Base-by-base conservation (phyloP, 2,888 invertebrate genomes). In the Volucella zonaria region DNA sequence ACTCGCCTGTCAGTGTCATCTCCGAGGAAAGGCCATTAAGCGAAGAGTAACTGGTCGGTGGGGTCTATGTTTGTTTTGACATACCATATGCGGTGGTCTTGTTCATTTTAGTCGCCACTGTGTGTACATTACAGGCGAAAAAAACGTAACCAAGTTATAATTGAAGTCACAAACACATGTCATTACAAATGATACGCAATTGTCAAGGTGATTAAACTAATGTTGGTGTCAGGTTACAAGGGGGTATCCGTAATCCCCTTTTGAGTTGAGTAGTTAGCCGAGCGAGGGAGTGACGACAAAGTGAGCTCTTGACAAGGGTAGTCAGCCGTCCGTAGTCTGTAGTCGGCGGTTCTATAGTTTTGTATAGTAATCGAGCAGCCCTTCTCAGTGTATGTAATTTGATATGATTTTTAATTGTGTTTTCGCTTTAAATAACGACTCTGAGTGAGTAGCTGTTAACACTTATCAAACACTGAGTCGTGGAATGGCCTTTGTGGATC, bases 361-460 rank as follows among this genome's bases (percentile, higher is more conserved):
- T 31, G 6, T 6, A 31, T 31, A 31, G 31, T 31, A 31, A 31
- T 31, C 31, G 31, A 31, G 31, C 31, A 43, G 23, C 23, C 43
- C 58, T 54, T 70, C 61, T 62, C n/a, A 38, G 1, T 0, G 9
- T 9, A 8, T 51, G 83, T 85, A 85, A 85, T 42, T 67, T 31
- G 83, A 85, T 75, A 80, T 59, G 80, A 81, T 62, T 76, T 85
- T 81, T 85, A 85, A 80, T 80, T 80, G 81, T 85, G 51, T 62
- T 85, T 76, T 67, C 61, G 75, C 49, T 59, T 71, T 78, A 66
- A 82, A 64, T 58, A 59, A 74, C 62, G 62, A 75, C 40, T 62
- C 40, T 47, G 43, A 43, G 67, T 77, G 59, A 67, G 54, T 77
- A 47, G 68, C 82, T 79, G 82, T 75, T 66, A 75, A 76, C 83